Base-by-base conservation (phyloP, 1,140 invertebrate species). In the Caenorhabditis inopinata region DNA sequence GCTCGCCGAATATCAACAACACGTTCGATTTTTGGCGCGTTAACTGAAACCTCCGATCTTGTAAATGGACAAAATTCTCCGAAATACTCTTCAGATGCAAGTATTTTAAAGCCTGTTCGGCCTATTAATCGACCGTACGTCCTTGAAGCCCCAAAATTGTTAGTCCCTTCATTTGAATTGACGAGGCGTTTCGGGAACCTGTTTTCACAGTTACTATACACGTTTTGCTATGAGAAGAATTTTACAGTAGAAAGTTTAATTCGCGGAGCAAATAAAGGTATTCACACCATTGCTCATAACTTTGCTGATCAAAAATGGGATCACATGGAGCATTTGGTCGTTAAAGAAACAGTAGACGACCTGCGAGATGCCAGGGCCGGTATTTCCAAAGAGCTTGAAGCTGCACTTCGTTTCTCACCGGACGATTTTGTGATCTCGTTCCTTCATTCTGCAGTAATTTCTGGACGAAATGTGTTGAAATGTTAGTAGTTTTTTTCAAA, bases 341-440 rank as follows among this genome's bases (percentile, higher is more conserved):
- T 76, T n/a, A 76, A 49, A 27, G 74, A 75, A 12, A 7, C 74
- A 11, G 74, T 75, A 2, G 47, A 75, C 7, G n/a, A 25, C 11
- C 35, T 38, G 48, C n/a, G 48, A 32, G 18, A 16, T 25, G 32
- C 45, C 4, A 23, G 75, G 38, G 32, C 6, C 5, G 46, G 75
- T 1, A 18, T 47, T 23, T 76, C 75, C 7, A n/a, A 76, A 35
- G 21, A 76, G 35, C 18, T 51, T 27, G 23, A 75, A n/a, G 12
- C 2, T 38, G 25, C 75, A n/a, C 74, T 80, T 38, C n/a, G 25
- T 16, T 81, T 81, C 21, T 73, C 74, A 4, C 42, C 49, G 27
- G 53, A 76, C 16, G 80, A 81, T 27, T 47, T 81, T 27, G 51
- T 81, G 6, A 45, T 80, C 53, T 81, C 80, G 2, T 81, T 77